Conservation (phyloP, 2,888 invertebrate species). For the Elysia crispata region DNA sequence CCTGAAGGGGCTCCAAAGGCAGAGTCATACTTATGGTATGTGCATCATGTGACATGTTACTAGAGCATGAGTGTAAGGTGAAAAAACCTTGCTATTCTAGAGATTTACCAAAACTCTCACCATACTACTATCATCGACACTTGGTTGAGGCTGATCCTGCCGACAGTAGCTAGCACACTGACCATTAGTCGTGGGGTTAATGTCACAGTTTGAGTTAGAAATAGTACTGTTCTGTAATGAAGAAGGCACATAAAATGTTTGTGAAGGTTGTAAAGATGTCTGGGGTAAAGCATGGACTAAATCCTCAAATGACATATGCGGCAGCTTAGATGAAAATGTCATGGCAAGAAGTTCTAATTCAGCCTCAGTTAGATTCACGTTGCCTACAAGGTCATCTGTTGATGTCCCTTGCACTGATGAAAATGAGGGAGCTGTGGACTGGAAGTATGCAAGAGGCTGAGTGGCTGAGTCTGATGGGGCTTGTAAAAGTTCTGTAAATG, state of each 20-base stretch:
- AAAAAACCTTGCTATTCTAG: neutral
- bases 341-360: conserved; percentile 47
- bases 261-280: conserved; percentile 26
- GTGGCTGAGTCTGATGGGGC: conserved; percentile 1
- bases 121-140: conserved; percentile 43
- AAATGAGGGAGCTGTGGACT: conserved; percentile 25
- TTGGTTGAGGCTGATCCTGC: conserved; percentile 43
- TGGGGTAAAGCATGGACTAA: conserved; percentile 44
- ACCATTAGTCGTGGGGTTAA: conserved; percentile 13
- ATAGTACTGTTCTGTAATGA: conserved; percentile 39
- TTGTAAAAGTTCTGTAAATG: conserved; percentile 39
- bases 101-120: conserved; percentile 47
- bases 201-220: conserved; percentile 18
- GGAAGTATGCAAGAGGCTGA: neutral
- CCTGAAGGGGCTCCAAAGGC: no score
- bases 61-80: no score
- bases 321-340: conserved; percentile 44
- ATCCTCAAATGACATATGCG: conserved; percentile 44
- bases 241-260: conserved; percentile 49
- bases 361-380: conserved; percentile 37
- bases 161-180: conserved; percentile 48
- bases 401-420: conserved; percentile 26
- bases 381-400: conserved; percentile 42
- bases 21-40: no score
- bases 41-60: no score